Evolutionary conservation across 2,888 invertebrate genomes (phyloP), one percentile per base, ranked within the genome.

Genomic region (Drosophila rubida): DNA sequence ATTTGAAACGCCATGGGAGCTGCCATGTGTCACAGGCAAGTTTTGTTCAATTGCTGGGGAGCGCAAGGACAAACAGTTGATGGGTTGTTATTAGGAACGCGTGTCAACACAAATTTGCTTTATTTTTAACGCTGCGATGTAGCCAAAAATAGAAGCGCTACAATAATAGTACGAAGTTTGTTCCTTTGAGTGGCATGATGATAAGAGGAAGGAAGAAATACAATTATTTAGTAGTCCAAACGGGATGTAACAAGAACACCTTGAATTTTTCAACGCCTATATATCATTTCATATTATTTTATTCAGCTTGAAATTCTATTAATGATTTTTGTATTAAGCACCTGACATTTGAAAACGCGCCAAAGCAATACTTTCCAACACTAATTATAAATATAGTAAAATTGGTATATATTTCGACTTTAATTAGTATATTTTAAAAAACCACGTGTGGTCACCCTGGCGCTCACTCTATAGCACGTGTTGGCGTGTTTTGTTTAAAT

Each of bases 1-100:
- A 75, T 79, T 84, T 75, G 50, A 3, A 11, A 39, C 82, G 42
- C 82, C 69, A 67, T 69, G 80, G 85, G 81, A 69, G 66, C 41
- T 69, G 72, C 53, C 85, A 81, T 57, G 75, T 58, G 81, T 45
- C 53, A 41, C 1, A 4, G 4, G n/a, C 5, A 39, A 61, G 22
- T 61, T 32, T 35, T 37, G n/a, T 48, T 32, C 4, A 25, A 49
- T n/a, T 65, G 60, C 25, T 60, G 48, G 67, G 51, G 54, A 53
- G 46, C 62, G 41, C 71, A 82, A 80, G 80, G 82, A 71, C 77
- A 61, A 61, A 71, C 77, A 59, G 61, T 75, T 32, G 45, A 44
- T 45, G 45, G 35, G 41, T 37, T 49, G 62, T 54, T 51, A 83
- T 81, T 81, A 83, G 44, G 44, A 64, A 55, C 83, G 70, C 80